Base-by-base conservation (phyloP, 92 coral and sea anemone genomes). In the Siderastrea radians region DNA sequence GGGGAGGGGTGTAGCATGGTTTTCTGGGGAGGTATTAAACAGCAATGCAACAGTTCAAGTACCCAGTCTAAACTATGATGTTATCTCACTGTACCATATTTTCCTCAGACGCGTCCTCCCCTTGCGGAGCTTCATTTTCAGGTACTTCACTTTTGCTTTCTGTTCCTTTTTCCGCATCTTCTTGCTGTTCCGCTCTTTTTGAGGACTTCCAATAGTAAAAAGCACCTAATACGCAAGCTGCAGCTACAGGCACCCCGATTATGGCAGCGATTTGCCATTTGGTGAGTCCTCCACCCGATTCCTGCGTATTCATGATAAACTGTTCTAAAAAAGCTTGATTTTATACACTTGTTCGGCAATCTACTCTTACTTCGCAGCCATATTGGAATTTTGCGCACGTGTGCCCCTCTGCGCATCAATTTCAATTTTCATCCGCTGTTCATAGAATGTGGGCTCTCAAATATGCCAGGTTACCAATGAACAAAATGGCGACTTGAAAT, bases 241-340 rank as follows among this genome's bases (percentile, higher is more conserved):
- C 93, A 2, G 98, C 96, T 1, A 95, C 95, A 0, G 98, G 98
- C 11, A 85, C 92, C 14, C 98, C 98, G 68, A 95, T 85, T 66
- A 95, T 58, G 79, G 94, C 81, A 3, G 96, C 96, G 49, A 95
- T 67, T 83, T 95, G 94, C 96, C 96, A 95, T 76, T 93, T 95
- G 72, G 92, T 83, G 14, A 95, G 80, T 62, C 98, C 95, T 26
- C 89, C 87, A 15, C 90, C 72, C 43, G 93, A 80, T 74, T 93
- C 93, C 83, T 93, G 95, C 51, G 92, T 84, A 83, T 96, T 95
- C 98, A 95, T 95, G n/a, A 74, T 84, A 57, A 62, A 61, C 6
- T 50, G 53, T 13, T 43, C 62, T 8, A 70, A 66, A 73, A 68
- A 48, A 43, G 7, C 16, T 65, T 65, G 62, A 19, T 55, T 17